phyloP scores from a whole-genome alignment of 2,888 invertebrate genomes.

The Brachynemurus nebulosus region DNA sequence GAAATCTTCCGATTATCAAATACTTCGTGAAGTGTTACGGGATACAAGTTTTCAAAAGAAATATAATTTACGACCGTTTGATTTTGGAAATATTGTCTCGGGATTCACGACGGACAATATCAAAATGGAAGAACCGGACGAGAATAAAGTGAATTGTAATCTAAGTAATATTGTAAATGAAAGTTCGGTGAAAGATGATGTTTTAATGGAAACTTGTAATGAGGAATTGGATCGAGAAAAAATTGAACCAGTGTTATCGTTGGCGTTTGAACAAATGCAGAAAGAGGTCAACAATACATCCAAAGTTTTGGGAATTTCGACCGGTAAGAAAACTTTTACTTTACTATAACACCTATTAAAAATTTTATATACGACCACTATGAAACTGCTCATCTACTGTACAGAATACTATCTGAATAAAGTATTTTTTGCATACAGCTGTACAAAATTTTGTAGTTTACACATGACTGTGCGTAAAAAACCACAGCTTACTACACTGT shows the following conservation, averaged over 20 bases:
- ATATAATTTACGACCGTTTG: conserved; percentile 67
- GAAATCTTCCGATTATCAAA: conserved; percentile 51
- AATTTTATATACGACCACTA: too few relatives aligned
- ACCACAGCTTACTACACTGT: too few relatives aligned
- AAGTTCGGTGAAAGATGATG: conserved; percentile 29
- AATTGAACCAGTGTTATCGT: conserved; percentile 67
- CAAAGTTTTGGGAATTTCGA: conserved; percentile 71
- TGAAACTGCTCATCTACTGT: too few relatives aligned
- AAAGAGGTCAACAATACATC: conserved; percentile 78
- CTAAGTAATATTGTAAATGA: not conserved
- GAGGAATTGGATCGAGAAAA: conserved; percentile 52
- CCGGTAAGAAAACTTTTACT: too few relatives aligned
- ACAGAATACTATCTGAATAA: too few relatives aligned
- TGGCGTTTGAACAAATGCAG: conserved; percentile 76
- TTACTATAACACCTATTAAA: too few relatives aligned
- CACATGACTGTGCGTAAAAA: too few relatives aligned
- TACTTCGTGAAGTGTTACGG: conserved; percentile 65
- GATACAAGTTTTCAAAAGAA: conserved; percentile 77
- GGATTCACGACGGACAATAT: conserved; percentile 35
- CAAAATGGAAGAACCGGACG: conserved; percentile 55
- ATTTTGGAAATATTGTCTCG: conserved; percentile 38
- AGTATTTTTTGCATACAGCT: too few relatives aligned
- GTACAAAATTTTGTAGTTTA: too few relatives aligned
- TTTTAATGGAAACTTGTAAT: conserved; percentile 30
- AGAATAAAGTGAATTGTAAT: conserved; percentile 11